Base-by-base conservation (phyloP, 2,888 invertebrate genomes). In the Sepiola atlantica region DNA sequence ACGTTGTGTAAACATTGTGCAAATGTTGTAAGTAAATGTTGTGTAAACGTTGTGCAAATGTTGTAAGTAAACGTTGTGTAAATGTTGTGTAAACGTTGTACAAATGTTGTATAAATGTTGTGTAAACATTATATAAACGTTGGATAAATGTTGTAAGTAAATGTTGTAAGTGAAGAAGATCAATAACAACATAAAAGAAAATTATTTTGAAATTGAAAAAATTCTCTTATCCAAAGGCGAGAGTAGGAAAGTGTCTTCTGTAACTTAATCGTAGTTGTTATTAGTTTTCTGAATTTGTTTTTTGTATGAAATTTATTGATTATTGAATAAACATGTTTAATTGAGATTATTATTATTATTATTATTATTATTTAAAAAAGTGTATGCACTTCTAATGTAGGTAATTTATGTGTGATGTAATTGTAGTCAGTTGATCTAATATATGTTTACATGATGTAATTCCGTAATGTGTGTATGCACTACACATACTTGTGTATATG, bases 401-500 rank as follows among this genome's bases (percentile, higher is more conserved):
- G 77, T 77, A 77, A 77, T 77, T 14, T 77, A 77, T 77, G 77
- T 77, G 77, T 77, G 77, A 77, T 77, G 77, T 77, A 77, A 77
- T 45, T 77, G 32, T 77, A 32, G n/a, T 77, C 77, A 32, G 4
- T 77, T 77, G 77, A 77, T 77, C 77, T 77, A 77, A 77, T 77
- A 32, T 77, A 77, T 77, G 77, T 77, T n/a, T n/a, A n/a, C n/a
- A 18, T 77, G 77, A 77, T 77, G 77, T 77, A 77, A 77, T 77
- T 77, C 77, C 32, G n/a, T 54, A 94, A 77, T 77, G 94, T 92
- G 45, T 55, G 54, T 54, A 92, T 77, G 91, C 35, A 55, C 57
- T 45, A 24, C n/a, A 57, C 32, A n/a, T 90, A 45, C 24, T 54
- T 57, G 55, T n/a, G 32, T 77, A 14, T n/a, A n/a, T 12, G n/a